Percentiles rank a stretch among this genome's conserved stretches.
Evolutionary conservation across 2,888 invertebrate species (phyloP).

Genomic region (Andricus quercusramuli): DNA sequence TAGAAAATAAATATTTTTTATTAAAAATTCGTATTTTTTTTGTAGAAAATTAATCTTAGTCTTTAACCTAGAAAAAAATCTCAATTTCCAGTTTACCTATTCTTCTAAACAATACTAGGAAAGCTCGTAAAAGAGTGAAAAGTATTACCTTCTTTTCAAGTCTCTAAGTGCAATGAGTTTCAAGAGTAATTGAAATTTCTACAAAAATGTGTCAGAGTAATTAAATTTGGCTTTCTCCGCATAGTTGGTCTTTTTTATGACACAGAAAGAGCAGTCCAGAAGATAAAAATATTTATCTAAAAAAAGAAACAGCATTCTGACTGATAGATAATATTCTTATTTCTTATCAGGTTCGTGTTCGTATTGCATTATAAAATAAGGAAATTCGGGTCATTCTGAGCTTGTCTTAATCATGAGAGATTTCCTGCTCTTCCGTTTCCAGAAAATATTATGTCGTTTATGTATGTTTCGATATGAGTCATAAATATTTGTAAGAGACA

Average conservation of each 20-base stretch:
- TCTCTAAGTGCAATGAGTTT: background rate
- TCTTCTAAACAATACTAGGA: no score
- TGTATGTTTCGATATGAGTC: conserved; percentile 3
- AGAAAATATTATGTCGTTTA: background rate
- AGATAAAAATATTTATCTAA: background rate
- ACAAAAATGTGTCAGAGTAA: background rate
- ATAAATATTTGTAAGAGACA: background rate
- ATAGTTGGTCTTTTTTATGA: background rate
- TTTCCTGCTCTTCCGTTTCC: conserved; percentile 1
- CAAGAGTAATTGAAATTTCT: background rate
- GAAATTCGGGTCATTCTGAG: background rate
- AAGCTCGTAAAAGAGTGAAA: no score
- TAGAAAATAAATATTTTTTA: no score
- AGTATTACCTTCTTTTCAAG: no score
- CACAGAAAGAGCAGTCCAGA: background rate
- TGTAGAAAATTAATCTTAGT: no score
- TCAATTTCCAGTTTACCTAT: no score
- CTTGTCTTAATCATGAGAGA: conserved; percentile 5
- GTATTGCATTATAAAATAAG: background rate
- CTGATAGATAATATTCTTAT: background rate
- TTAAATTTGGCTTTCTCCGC: background rate
- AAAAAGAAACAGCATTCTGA: background rate
- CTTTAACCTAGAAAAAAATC: no score
- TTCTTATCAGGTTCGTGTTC: background rate
- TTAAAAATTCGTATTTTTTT: no score